Base-by-base conservation (phyloP, 2,888 invertebrate species). In the Hermaeophaga mercurialis region DNA sequence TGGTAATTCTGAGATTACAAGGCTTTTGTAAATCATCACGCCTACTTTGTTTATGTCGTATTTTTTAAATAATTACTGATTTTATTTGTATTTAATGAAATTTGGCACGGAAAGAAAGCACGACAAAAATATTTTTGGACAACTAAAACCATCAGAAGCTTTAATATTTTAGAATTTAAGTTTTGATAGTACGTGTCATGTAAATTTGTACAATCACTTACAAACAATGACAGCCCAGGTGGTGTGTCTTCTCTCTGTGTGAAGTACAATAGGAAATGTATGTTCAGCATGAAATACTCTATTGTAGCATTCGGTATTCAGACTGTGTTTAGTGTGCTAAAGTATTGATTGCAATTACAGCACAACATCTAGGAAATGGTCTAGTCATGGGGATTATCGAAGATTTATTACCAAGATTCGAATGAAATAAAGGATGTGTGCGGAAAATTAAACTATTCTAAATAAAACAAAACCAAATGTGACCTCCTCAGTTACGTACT, bases 141-240 rank as follows among this genome's bases (percentile, higher is more conserved):
- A 31, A 6, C 28, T 41, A 19, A 31, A 50, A 43, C 34, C 15
- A 18, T 12, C 33, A 12, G 43, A 19, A 41, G 43, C 18, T 50
- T 33, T 33, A 41, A 22, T 33, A 43, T 52, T 52, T 44, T 33
- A 14, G 24, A 52, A 44, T 43, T 52, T 34, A 18, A 12, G 28
- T 43, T 34, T 43, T 52, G 52, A 52, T 52, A 33, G 22, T 24
- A 39, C 41, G 44, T 43, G 55, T 56, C 55, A 57, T 56, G 52
- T 59, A 53, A 39, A 56, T 60, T 56, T 55, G 33, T 45, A 44
- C 58, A 59, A 61, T 57, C 55, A 57, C 44, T 49, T 39, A 11
- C 47, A 49, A 58, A 60, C 62, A 61, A 60, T 59, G 45, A 46
- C n/a, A 58, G 41, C 41, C 48, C 62, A 61, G 61, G 61, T 62